Evolutionary conservation across 2,888 invertebrate species (phyloP), one percentile per base, ranked within the genome.

Genomic region (Bellardia bayeri): DNA sequence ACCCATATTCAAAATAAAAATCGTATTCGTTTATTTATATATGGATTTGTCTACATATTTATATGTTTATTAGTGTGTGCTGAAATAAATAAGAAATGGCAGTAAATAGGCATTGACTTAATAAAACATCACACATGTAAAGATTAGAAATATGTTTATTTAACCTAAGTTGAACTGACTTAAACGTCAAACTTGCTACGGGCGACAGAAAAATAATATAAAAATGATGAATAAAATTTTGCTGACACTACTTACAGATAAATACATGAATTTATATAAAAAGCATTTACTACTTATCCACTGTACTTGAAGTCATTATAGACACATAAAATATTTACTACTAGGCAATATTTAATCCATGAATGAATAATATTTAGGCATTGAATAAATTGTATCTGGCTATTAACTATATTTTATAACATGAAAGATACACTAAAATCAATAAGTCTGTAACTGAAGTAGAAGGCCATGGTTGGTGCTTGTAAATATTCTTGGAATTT

Each of bases 71-170:
- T 71, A n/a, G 54, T 42, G 16, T 45, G 14, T 14, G 37, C 8
- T 51, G 2, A 71, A 61, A 7, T 51, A 45, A 56, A 61, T 71
- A 3, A 7, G 45, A 74, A 61, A 61, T 72, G 58, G 54, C 45
- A 80, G 69, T 64, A 85, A 80, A 80, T 76, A 69, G 72, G 68
- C 63, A 68, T 82, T 49, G 23, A 51, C 66, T 63, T 75, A 86
- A 79, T 74, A 86, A 86, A 79, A 72, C 54, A 68, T 74, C 40
- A 63, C 49, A 78, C 68, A 68, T 72, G 45, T 66, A 14, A 49
- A 72, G 72, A 78, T 78, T 82, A 82, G 54, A 56, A 66, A 72
- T 33, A 63, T 76, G 75, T 68, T 58, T 58, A 76, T 69, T 71
- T 58, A 68, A 75, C 61, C 37, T 11, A 63, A 37, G 37, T 63